Conservation (phyloP, 2,888 invertebrate species). For the Amblyjoppa proteus region DNA sequence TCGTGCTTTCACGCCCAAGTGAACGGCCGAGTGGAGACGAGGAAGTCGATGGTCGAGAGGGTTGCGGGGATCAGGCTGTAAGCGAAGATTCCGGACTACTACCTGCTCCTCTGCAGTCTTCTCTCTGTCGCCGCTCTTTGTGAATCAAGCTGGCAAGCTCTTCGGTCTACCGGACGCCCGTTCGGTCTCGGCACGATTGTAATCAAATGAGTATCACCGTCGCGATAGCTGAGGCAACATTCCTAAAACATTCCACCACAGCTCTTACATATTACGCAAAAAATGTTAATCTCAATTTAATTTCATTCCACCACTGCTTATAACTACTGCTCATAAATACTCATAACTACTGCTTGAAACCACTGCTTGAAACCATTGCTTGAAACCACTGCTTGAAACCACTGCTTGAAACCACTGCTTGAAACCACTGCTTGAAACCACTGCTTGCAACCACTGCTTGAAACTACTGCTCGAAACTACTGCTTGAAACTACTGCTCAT, state of each 20-base stretch:
- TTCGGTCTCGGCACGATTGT: background rate
- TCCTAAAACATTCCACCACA: background rate
- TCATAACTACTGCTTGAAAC: no score
- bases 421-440: no score
- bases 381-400: no score
- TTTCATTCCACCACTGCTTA: no score
- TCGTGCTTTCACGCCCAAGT: constrained; percentile 61
- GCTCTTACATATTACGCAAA: no score
- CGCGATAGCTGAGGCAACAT: background rate
- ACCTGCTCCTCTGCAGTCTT: background rate
- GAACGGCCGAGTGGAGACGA: constrained; percentile 48
- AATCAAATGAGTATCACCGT: background rate
- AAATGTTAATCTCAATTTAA: no score
- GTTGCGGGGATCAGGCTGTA: background rate
- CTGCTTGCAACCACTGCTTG: no score
- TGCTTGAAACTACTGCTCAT: no score
- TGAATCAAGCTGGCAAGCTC: constrained; percentile 33
- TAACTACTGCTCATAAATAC: no score
- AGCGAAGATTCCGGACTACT: constrained; percentile 4
- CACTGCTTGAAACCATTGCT: no score
- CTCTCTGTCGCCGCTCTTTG: constrained; percentile 37
- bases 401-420: no score
- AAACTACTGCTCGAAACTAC: no score
- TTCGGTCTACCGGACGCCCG: constrained; percentile 15
- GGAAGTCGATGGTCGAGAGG: constrained; percentile 24